Percentiles rank a stretch among this genome's conserved stretches.
These are phyloP conservation scores for Amiota minor DNA, from an alignment of 2,888 invertebrate species.

Conservation along the genomic window DNA sequence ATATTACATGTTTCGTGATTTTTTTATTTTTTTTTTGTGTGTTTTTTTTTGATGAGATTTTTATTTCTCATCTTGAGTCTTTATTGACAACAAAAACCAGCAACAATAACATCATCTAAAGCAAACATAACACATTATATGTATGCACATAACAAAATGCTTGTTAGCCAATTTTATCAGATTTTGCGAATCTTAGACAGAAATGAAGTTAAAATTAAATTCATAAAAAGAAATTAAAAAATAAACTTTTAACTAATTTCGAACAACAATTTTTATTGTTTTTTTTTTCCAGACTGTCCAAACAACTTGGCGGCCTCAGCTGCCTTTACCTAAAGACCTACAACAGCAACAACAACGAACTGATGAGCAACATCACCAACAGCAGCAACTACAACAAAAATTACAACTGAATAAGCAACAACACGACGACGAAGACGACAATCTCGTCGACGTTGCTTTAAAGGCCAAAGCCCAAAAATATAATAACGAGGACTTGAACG, in stretches of 20 bases:
- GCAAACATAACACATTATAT: constrained; percentile 1
- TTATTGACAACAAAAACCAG: constrained; percentile 27
- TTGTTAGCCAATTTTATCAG: constrained; percentile 12
- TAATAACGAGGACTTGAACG: constrained; percentile 34
- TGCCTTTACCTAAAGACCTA: constrained; percentile 70
- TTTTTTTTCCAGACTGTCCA: constrained; percentile 70
- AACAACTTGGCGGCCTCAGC: constrained; percentile 73
- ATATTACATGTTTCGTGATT: neutral
- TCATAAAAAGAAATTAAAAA: constrained; percentile 40
- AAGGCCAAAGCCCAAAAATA: constrained; percentile 43
- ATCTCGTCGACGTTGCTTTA: constrained; percentile 53
- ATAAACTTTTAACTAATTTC: constrained; percentile 1
- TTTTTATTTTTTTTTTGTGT: neutral
- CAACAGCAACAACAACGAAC: constrained; percentile 63
- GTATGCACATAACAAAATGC: neutral
- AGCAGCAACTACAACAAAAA: too few relatives aligned
- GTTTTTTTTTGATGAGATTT: constrained; percentile 29
- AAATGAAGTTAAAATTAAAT: constrained; percentile 50
- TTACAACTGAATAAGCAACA: constrained; percentile 66
- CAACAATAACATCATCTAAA: constrained; percentile 36
- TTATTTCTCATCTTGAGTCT: constrained; percentile 6
- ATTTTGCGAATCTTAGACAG: constrained; percentile 5
- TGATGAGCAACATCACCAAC: constrained; percentile 51
- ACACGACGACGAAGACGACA: constrained; percentile 39
- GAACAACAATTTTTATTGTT: neutral